Evolutionary conservation across 2,113 vertebrate genomes (phyloP), one percentile per base, ranked within the genome.

Genomic region (Microtus oregoni): DNA sequence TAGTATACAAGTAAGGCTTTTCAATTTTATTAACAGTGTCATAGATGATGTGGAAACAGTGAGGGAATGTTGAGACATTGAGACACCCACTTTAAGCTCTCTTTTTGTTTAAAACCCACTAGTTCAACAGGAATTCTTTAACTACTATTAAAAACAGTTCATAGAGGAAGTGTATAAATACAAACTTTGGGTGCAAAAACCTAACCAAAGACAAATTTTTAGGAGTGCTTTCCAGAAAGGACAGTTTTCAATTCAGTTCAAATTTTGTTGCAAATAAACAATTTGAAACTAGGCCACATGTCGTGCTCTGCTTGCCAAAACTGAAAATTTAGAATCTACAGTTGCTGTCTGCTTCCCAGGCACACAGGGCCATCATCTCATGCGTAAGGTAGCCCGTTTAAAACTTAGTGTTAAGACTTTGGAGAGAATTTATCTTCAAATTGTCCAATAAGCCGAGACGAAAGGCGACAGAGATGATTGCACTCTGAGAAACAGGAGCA

Each of bases 251-350:
- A 92, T 96, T 96, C 94, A 94, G 81, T 95, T 95, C 91, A 95
- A 94, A 90, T 97, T 96, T 96, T 97, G 85, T 95, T 96, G 97
- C 92, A 96, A 96, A 97, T 95, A 97, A 97, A 97, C 97, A 98
- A 96, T 95, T 95, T 96, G 97, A 97, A 97, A 97, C 95, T 96
- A 97, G 93, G 97, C 96, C 97, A 98, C 94, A 95, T 96, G 92
- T 77, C 96, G 90, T 30, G 79, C n/a, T 72, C 19, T 22, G 77
- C 92, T 86, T 97, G 97, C 94, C 97, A 96, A 96, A 96, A 96
- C 95, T 91, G 82, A 96, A 96, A 92, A 96, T 96, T 96, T 97
- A 96, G 90, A 95, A 95, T 95, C 96, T 94, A 70, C 93, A 96
- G 50, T 89, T 35, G n/a, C 92, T 86, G 86, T 97, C 92, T 93